Base-by-base conservation (phyloP, 2,888 invertebrate genomes). In the Thecophora atra region DNA sequence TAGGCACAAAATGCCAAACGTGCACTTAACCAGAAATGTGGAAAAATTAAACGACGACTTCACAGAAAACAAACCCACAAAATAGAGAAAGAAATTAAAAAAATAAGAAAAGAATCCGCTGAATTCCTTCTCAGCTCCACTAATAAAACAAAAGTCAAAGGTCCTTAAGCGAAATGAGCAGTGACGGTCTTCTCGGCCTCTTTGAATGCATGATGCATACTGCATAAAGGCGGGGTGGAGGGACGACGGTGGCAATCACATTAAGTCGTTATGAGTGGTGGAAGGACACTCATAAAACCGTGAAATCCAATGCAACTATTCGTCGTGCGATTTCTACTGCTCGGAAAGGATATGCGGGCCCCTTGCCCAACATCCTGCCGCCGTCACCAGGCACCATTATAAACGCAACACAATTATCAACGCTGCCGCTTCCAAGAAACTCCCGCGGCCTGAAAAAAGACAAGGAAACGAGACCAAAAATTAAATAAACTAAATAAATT, bases 71-170 rank as follows among this genome's bases (percentile, higher is more conserved):
- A 70, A 15, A 77, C 77, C 74, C 75, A 75, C 68, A 75, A 73
- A 76, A 70, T n/a, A 37, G 51, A 64, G 70, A 76, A 74, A 73
- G 26, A 6, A 72, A n/a, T n/a, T n/a, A 75, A 73, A 71, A 71
- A 73, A 69, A 73, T 51, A 73, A 72, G n/a, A 69, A 75, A 71
- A 74, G 72, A 75, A 47, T n/a, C 13, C 47, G 63, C 26, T 51
- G 30, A 60, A 44, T 28, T 56, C 28, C 51, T 37, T 64, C 60
- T 56, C 64, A 63, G 52, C n/a, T 28, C 81, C 82, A 82, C 82
- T 82, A 83, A 82, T 83, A 83, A 83, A 83, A 83, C 83, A 83
- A 83, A 83, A 83, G 82, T 82, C 81, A 81, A 80, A 83, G 82
- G 83, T 83, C 82, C 83, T 83, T 83, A 82, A 83, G 82, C 83